phyloP scores from a whole-genome alignment of 2,797 vertebrate genomes.

The Monodelphis domestica region DNA sequence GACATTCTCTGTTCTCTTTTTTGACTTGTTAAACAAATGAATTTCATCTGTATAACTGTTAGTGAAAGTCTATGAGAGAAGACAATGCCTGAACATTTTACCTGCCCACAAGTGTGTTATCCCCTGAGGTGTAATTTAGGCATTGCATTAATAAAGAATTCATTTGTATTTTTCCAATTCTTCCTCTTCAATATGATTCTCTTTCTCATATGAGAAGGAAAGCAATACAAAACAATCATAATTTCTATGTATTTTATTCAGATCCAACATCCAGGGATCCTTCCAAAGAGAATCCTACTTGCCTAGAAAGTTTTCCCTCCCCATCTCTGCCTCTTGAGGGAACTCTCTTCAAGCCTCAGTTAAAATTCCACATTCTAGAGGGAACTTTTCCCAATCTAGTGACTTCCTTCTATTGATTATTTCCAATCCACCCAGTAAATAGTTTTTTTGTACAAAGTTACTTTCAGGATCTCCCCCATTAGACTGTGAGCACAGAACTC shows the following conservation, averaged over 20 bases:
- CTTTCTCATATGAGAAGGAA: neutral
- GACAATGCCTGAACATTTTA: too few relatives aligned
- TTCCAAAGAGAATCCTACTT: neutral
- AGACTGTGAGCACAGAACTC: neutral
- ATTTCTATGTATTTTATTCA: neutral
- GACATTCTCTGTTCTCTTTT: too few relatives aligned
- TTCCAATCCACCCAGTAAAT: neutral
- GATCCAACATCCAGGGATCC: neutral
- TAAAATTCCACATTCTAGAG: neutral
- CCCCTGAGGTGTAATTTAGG: too few relatives aligned
- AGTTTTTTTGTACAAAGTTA: neutral
- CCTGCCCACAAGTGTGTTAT: too few relatives aligned
- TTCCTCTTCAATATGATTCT: neutral
- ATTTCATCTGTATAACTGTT: too few relatives aligned
- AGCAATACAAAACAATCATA: neutral
- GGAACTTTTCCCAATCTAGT: neutral
- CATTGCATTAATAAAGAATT: too few relatives aligned
- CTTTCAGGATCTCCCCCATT: neutral
- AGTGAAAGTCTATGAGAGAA: too few relatives aligned
- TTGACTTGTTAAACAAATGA: too few relatives aligned
- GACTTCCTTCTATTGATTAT: neutral
- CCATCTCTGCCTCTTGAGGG: neutral
- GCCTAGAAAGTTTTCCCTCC: neutral
- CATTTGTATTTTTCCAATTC: too few relatives aligned
- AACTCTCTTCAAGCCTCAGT: neutral